A percentile compares a stretch with the other conserved stretches of the same genome.
phyloP scores from a whole-genome alignment of 2,113 vertebrate species.

The Peucedramus taeniatus region DNA sequence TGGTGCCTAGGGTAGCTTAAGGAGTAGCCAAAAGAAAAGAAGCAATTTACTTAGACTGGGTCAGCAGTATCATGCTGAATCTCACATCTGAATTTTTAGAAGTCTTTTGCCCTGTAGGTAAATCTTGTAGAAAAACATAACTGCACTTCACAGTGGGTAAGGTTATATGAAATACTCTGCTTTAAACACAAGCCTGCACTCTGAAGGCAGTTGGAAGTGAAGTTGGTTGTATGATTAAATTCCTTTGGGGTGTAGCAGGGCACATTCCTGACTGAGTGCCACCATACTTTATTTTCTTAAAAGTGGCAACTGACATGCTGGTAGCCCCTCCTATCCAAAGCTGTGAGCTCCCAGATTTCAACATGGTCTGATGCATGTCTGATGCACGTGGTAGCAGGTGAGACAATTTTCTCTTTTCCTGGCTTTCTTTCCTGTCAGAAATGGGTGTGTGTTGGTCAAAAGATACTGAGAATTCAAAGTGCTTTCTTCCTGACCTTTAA shows the following conservation, averaged over 20 bases:
- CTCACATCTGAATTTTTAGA: constrained; percentile 60
- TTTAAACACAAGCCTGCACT: constrained; percentile 41
- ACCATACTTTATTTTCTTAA: neutral
- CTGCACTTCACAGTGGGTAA: constrained; percentile 38
- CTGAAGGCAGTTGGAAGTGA: constrained; percentile 7
- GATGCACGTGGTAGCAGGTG: neutral
- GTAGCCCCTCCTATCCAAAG: neutral
- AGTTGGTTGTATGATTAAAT: neutral
- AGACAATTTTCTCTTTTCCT: neutral
- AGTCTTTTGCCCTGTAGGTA: constrained; percentile 50
- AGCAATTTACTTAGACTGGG: constrained; percentile 43
- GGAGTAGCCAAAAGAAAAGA: constrained; percentile 48
- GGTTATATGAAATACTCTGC: constrained; percentile 22
- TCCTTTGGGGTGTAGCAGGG: constrained; percentile 6
- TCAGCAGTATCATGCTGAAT: constrained; percentile 18
- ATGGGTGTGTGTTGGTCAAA: neutral
- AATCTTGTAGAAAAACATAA: constrained; percentile 45
- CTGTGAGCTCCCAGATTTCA: neutral
- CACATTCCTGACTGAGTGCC: neutral
- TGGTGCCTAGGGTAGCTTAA: constrained; percentile 44
- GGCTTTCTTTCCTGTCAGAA: neutral
- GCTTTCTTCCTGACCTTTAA: neutral
- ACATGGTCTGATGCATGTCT: neutral
- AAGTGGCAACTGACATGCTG: neutral
- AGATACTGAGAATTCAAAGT: neutral